phyloP scores from a whole-genome alignment of 2,888 invertebrate species.

The Leptopilina myrica region DNA sequence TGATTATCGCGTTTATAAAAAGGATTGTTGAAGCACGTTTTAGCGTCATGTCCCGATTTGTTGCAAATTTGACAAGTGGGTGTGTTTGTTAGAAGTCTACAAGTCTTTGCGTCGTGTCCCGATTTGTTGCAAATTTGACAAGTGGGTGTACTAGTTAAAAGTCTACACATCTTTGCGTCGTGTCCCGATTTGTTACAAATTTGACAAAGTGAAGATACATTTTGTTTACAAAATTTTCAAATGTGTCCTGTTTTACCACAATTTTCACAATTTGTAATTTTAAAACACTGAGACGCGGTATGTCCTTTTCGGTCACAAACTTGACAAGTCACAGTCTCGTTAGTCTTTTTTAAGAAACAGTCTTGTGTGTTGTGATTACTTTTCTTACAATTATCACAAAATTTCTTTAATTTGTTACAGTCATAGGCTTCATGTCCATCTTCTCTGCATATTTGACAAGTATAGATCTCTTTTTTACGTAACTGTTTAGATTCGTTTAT shows the following conservation, averaged over 20 bases:
- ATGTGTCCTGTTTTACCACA: slow-evolving; percentile 30
- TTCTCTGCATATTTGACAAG: not conserved
- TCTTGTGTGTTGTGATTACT: not conserved
- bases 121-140: slow-evolving; percentile 7
- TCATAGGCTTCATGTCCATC: not conserved
- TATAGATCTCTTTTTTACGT: not conserved
- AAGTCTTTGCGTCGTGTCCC: slow-evolving; percentile 31
- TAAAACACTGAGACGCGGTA: too few species aligned
- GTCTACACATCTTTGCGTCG: slow-evolving; percentile 9
- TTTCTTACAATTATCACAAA: not conserved
- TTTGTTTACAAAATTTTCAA: slow-evolving; percentile 7
- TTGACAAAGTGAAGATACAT: not conserved
- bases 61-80: not conserved
- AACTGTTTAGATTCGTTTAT: not conserved
- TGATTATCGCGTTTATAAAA: not conserved
- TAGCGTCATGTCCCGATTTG: not conserved
- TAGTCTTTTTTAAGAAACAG: not conserved
- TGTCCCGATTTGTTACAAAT: slow-evolving; percentile 29
- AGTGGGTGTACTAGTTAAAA: too few species aligned
- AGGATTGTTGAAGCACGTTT: not conserved
- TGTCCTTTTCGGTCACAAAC: too few species aligned
- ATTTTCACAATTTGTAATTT: not conserved
- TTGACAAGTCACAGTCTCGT: not conserved
- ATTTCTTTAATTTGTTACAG: not conserved
- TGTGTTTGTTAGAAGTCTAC: not conserved